Evolutionary conservation across 2,113 vertebrate genomes (phyloP).

Genomic region (Sigmodon hispidus): DNA sequence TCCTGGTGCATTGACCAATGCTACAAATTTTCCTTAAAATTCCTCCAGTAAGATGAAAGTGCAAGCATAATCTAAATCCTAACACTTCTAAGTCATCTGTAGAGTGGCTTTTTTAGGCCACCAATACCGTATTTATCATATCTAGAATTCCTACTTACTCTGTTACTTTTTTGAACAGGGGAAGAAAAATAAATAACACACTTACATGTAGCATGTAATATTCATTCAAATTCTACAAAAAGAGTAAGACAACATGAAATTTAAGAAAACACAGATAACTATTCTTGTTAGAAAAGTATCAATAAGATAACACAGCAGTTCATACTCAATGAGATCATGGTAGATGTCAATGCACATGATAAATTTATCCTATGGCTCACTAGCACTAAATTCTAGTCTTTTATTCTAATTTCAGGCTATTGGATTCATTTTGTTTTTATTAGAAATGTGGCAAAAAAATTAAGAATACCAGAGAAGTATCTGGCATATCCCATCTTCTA

Average conservation of each 20-base stretch:
- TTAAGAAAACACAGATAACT: neutral
- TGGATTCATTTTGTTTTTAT: neutral
- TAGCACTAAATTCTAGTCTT: neutral
- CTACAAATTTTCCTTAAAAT: slow-evolving; percentile 79
- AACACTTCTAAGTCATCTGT: slow-evolving; percentile 52
- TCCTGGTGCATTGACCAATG: slow-evolving; percentile 71
- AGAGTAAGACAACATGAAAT: neutral
- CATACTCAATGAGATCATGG: neutral
- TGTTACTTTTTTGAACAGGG: neutral
- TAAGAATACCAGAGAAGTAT: neutral
- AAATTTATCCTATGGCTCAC: neutral
- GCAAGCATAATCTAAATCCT: slow-evolving; percentile 71
- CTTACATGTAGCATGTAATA: neutral
- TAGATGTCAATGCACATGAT: neutral
- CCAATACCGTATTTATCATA: neutral
- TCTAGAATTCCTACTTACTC: neutral
- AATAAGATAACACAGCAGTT: neutral
- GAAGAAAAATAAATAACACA: neutral
- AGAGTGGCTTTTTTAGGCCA: slow-evolving; percentile 55
- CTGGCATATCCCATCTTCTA: neutral
- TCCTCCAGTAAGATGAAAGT: slow-evolving; percentile 77
- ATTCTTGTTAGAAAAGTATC: neutral
- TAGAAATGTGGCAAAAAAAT: neutral
- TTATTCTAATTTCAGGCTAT: neutral
- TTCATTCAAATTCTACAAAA: neutral